A percentile compares a stretch with the other conserved stretches of the same genome.
Evolutionary conservation across 2,888 invertebrate genomes (phyloP).

Genomic region (Thumatha senex): DNA sequence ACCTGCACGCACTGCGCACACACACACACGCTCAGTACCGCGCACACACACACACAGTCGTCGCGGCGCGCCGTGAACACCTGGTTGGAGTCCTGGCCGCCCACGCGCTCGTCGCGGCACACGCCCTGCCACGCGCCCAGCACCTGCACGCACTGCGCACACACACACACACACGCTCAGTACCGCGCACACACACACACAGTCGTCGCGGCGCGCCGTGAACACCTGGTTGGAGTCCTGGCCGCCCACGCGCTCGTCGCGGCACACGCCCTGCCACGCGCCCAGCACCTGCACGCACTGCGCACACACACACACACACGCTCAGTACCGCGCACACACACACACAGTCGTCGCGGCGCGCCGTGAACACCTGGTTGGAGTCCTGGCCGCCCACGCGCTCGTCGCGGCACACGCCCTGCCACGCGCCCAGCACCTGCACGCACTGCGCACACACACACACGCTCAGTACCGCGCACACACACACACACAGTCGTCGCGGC

Average conservation of each 20-base stretch:
- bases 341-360: constrained; percentile 82
- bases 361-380: constrained; percentile 91
- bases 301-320: no score
- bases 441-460: constrained; percentile 79
- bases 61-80: constrained; percentile 88
- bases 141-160: constrained; percentile 89
- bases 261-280: constrained; percentile 93
- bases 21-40: no score
- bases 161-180: no score
- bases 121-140: constrained; percentile 94
- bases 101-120: constrained; percentile 92
- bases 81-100: constrained; percentile 92
- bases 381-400: constrained; percentile 91
- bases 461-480: no score
- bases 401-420: constrained; percentile 94
- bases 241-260: constrained; percentile 91
- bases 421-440: constrained; percentile 92
- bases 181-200: no score
- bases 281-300: constrained; percentile 94
- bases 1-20: constrained; percentile 89
- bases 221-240: constrained; percentile 92
- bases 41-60: constrained; percentile 49
- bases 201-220: constrained; percentile 86
- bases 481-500: constrained; percentile 78
- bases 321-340: no score